These are phyloP conservation scores for Meleagris gallopavo DNA, from an alignment of 2,113 vertebrate genomes.

Conservation along the genomic window DNA sequence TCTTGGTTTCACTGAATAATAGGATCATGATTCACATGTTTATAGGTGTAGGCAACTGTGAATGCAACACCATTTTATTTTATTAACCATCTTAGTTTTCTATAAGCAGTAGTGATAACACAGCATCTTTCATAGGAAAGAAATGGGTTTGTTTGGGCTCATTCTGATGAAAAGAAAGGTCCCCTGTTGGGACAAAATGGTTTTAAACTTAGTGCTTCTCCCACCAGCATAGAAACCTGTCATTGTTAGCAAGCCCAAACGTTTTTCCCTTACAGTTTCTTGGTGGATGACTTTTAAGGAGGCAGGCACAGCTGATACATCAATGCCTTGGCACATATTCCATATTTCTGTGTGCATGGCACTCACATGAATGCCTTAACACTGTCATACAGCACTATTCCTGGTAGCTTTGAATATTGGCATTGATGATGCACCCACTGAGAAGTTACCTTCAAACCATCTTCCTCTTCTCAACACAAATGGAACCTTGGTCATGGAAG, in stretches of 20 bases:
- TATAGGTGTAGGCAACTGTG: constrained; percentile 31
- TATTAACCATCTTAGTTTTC: neutral
- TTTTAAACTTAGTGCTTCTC: neutral
- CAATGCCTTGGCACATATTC: neutral
- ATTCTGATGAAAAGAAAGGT: neutral
- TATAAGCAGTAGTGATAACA: neutral
- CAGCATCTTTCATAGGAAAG: neutral
- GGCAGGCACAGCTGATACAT: neutral
- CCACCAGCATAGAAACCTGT: neutral
- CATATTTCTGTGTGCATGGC: accelerated
- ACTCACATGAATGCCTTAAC: neutral
- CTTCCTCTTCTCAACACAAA: neutral
- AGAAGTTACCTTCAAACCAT: neutral
- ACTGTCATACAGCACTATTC: accelerated
- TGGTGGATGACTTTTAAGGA: neutral
- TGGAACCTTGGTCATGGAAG: neutral
- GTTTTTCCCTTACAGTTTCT: neutral
- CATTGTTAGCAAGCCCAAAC: neutral
- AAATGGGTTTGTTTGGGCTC: neutral
- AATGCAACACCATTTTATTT: constrained; percentile 13
- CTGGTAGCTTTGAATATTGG: neutral
- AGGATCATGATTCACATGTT: constrained; percentile 6
- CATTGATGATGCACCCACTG: neutral
- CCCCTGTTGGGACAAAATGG: neutral
- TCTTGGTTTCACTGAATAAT: neutral